These are phyloP conservation scores for Eurois occulta DNA, from an alignment of 2,888 invertebrate genomes.

Conservation along the genomic window DNA sequence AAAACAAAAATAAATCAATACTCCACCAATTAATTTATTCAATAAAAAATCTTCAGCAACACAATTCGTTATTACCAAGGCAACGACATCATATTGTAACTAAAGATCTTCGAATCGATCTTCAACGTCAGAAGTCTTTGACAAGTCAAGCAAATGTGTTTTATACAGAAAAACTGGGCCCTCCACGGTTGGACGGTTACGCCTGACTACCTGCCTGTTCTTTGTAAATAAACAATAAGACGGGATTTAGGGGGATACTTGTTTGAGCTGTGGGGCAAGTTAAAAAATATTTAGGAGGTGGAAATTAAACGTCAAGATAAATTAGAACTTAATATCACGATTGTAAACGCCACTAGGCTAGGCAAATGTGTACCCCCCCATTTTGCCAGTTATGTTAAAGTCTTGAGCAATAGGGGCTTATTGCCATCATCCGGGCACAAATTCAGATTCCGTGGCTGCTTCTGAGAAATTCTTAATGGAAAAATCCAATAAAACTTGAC, in stretches of 20 bases:
- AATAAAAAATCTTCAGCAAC: background rate
- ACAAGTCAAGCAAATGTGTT: slow-evolving; percentile 63
- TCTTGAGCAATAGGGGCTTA: background rate
- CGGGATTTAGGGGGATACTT: slow-evolving; percentile 63
- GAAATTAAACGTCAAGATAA: background rate
- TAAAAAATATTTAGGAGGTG: slow-evolving; percentile 1
- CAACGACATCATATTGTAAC: slow-evolving; percentile 17
- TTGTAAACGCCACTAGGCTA: background rate
- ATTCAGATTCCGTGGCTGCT: background rate
- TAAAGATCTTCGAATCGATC: slow-evolving; percentile 38
- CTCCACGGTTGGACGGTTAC: slow-evolving; percentile 52
- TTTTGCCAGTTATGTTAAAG: background rate
- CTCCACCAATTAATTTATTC: background rate
- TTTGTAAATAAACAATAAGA: slow-evolving; percentile 83
- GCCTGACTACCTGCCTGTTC: slow-evolving; percentile 69
- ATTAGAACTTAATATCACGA: background rate
- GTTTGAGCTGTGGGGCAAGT: slow-evolving; percentile 60
- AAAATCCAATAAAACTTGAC: background rate
- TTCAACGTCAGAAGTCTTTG: slow-evolving; percentile 57
- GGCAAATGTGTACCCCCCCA: background rate
- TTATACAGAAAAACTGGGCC: slow-evolving; percentile 51
- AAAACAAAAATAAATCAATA: background rate
- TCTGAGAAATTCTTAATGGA: background rate
- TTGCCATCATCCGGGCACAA: background rate
- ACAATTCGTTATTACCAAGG: slow-evolving; percentile 10